A percentile compares a stretch with the other conserved stretches of the same genome.
Evolutionary conservation across 2,113 vertebrate species (phyloP).

Genomic region (Mungos mungo): DNA sequence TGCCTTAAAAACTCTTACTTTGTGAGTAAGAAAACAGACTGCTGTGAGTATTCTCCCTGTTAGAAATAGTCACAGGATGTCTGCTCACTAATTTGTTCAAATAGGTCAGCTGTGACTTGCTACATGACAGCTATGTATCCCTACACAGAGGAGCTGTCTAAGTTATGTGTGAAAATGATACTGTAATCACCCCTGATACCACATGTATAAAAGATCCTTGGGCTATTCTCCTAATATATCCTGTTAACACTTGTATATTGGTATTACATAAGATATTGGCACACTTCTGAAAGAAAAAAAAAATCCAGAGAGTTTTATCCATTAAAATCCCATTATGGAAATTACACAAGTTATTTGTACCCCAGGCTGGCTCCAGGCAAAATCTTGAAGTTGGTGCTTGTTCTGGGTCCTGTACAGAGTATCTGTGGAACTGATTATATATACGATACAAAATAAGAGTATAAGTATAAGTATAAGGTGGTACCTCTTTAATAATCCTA

Average conservation of each 20-base stretch:
- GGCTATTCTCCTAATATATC: neutral
- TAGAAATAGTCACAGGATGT: neutral
- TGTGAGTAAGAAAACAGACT: neutral
- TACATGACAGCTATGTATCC: neutral
- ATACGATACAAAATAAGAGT: neutral
- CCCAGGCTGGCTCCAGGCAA: neutral
- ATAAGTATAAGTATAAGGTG: neutral
- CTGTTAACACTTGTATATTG: slow-evolving; percentile 33
- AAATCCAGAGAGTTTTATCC: neutral
- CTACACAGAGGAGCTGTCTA: neutral
- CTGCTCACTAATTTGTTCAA: neutral
- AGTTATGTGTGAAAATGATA: neutral
- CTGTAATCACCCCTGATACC: neutral
- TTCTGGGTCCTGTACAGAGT: neutral
- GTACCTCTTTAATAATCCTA: neutral
- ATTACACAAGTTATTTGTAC: slow-evolving; percentile 26
- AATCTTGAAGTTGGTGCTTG: neutral
- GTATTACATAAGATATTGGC: neutral
- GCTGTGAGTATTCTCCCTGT: neutral
- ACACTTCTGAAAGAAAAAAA: slow-evolving; percentile 7
- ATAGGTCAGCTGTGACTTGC: neutral
- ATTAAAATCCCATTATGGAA: slow-evolving; percentile 56
- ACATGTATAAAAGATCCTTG: neutral
- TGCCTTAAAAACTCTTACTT: neutral
- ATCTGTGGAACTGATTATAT: neutral